Conservation (phyloP, 2,888 invertebrate species). For the Zelleria hepariella region DNA sequence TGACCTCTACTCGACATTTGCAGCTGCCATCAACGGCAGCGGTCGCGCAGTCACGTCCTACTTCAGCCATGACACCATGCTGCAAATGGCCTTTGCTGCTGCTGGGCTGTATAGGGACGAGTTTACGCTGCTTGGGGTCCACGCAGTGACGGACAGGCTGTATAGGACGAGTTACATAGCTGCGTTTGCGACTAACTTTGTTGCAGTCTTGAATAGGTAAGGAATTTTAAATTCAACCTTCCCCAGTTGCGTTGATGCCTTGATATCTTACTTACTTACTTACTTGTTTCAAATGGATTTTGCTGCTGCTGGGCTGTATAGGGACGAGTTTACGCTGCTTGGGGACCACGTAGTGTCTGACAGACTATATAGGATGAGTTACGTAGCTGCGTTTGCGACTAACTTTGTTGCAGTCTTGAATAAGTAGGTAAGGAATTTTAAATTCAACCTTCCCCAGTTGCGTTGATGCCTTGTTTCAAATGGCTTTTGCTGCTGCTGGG, state of each 20-base stretch:
- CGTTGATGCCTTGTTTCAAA: conserved; percentile 76
- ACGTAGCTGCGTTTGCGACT: conserved; percentile 78
- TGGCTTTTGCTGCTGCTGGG: conserved; percentile 75
- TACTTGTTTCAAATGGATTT: no score
- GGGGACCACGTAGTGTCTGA: no score
- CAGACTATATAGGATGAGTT: no score
- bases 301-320: no score
- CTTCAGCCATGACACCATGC: conserved; percentile 77
- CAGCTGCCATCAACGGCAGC: conserved; percentile 25
- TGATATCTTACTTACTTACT: no score
- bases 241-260: no score
- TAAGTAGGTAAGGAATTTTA: conserved; percentile 66
- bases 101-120: conserved; percentile 76
- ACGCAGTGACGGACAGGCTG: conserved; percentile 67
- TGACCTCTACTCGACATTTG: conserved; percentile 74
- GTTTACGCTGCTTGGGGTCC: conserved; percentile 64
- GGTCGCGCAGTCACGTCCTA: conserved; percentile 73
- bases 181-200: conserved; percentile 80
- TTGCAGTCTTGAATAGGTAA: conserved; percentile 81
- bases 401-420: conserved; percentile 84
- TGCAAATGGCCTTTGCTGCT: conserved; percentile 75
- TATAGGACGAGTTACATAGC: conserved; percentile 79
- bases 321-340: no score
- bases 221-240: conserved; percentile 19
- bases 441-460: no score